These are phyloP conservation scores for Ficedula albicollis DNA, from an alignment of 2,797 vertebrate genomes.

Conservation along the genomic window DNA sequence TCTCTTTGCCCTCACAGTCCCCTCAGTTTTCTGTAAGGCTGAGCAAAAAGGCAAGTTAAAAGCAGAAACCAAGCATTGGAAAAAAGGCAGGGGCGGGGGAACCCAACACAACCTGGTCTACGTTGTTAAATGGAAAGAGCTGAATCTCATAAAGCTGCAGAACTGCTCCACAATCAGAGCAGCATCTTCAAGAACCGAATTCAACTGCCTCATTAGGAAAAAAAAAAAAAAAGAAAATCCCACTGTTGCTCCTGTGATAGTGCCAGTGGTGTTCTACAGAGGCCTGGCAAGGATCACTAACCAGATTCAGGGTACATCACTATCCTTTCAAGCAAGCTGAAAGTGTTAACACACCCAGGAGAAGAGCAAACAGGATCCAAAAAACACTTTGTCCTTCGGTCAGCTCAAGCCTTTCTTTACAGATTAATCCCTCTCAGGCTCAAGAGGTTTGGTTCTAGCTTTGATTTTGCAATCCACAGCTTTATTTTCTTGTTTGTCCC, in stretches of 20 bases:
- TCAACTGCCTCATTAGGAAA: background rate
- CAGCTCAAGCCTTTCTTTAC: slow-evolving; percentile 34
- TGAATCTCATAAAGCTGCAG: background rate
- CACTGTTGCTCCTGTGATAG: too few relatives aligned
- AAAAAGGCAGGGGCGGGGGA: background rate
- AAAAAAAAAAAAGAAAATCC: too few relatives aligned
- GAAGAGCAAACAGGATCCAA: too few relatives aligned
- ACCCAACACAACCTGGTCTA: background rate
- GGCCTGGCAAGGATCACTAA: too few relatives aligned
- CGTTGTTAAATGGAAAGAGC: background rate
- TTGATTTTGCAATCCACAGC: background rate
- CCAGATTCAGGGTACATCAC: too few relatives aligned
- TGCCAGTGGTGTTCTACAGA: too few relatives aligned
- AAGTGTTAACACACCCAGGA: too few relatives aligned
- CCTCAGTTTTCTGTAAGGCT: background rate
- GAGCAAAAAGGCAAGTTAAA: background rate
- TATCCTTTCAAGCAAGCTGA: too few relatives aligned
- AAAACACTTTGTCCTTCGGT: too few relatives aligned
- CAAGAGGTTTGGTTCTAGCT: slow-evolving; percentile 30
- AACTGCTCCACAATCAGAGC: background rate
- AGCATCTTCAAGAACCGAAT: background rate
- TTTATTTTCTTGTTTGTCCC: slow-evolving; percentile 23
- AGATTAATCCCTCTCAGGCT: slow-evolving; percentile 1
- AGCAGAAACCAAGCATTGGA: background rate
- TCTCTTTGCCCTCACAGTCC: background rate